phyloP scores from a whole-genome alignment of 2,113 vertebrate genomes.

The Hippocampus barbouri region DNA sequence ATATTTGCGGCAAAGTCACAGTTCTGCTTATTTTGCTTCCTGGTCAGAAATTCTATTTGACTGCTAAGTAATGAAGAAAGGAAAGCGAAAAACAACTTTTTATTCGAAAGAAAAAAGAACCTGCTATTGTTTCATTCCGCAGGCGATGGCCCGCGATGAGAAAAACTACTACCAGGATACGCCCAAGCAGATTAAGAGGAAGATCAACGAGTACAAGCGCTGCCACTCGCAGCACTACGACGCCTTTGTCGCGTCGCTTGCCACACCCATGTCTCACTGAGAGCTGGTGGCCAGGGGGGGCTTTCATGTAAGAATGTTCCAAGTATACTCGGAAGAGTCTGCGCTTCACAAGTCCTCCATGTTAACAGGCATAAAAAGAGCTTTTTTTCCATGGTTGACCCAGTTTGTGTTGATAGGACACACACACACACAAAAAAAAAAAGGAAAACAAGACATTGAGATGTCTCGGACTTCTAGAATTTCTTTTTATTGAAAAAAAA shows the following conservation, averaged over 20 bases:
- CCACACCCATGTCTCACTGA: constrained; percentile 34
- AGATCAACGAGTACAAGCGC: constrained; percentile 83
- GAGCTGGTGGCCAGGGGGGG: neutral
- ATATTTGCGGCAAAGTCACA: too few relatives aligned
- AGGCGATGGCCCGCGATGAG: constrained; percentile 95
- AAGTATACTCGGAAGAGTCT: neutral
- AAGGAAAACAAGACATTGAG: neutral
- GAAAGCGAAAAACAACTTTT: too few relatives aligned
- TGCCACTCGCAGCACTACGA: constrained; percentile 79
- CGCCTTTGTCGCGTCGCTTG: constrained; percentile 72
- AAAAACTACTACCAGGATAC: constrained; percentile 99
- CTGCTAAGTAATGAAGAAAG: too few relatives aligned
- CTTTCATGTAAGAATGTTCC: neutral
- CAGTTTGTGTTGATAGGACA: neutral
- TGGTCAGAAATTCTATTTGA: too few relatives aligned
- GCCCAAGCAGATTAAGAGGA: constrained; percentile 91
- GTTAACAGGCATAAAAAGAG: neutral
- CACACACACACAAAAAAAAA: neutral
- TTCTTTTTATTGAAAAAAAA: neutral
- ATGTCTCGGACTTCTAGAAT: neutral
- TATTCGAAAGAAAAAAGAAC: too few relatives aligned
- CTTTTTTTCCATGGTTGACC: neutral
- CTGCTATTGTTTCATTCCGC: neutral
- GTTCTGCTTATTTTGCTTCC: too few relatives aligned
- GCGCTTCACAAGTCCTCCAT: too few relatives aligned